Percentiles rank a stretch among this genome's conserved stretches.
Evolutionary conservation across 2,113 vertebrate species (phyloP).

Genomic region (Dicaeum eximium): DNA sequence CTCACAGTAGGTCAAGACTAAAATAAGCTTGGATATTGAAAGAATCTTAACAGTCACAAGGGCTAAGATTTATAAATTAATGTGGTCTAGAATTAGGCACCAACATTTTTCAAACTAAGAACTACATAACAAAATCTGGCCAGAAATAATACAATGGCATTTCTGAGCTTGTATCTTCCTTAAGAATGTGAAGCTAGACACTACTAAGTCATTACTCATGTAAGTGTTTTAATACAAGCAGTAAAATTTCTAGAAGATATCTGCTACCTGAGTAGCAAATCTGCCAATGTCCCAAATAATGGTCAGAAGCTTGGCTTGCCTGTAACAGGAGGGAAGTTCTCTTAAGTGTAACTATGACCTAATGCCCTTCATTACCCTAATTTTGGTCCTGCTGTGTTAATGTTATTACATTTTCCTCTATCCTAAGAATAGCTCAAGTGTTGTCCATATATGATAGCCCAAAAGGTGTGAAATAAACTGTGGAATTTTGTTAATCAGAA

Average conservation of each 20-base stretch:
- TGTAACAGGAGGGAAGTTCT: neutral
- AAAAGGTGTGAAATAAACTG: neutral
- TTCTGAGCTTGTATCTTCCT: neutral
- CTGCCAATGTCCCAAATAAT: neutral
- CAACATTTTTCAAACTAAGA: neutral
- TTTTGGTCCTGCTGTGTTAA: neutral
- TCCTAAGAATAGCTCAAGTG: neutral
- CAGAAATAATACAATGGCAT: neutral
- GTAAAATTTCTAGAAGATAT: neutral
- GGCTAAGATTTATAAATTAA: neutral
- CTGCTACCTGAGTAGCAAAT: neutral
- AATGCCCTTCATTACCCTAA: neutral
- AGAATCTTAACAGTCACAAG: neutral
- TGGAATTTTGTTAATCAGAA: neutral
- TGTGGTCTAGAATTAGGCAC: neutral
- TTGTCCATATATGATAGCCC: neutral
- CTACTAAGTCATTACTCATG: neutral
- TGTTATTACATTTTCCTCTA: neutral
- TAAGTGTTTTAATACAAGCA: neutral
- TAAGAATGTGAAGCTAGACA: neutral
- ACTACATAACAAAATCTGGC: neutral
- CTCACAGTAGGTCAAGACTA: neutral
- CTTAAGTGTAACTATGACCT: neutral
- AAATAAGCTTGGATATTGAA: neutral
- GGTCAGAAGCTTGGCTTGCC: neutral